Percentiles rank a stretch among this genome's conserved stretches.
These are phyloP conservation scores for Entomyzon cyanotis DNA, from an alignment of 2,113 vertebrate species.

Conservation along the genomic window DNA sequence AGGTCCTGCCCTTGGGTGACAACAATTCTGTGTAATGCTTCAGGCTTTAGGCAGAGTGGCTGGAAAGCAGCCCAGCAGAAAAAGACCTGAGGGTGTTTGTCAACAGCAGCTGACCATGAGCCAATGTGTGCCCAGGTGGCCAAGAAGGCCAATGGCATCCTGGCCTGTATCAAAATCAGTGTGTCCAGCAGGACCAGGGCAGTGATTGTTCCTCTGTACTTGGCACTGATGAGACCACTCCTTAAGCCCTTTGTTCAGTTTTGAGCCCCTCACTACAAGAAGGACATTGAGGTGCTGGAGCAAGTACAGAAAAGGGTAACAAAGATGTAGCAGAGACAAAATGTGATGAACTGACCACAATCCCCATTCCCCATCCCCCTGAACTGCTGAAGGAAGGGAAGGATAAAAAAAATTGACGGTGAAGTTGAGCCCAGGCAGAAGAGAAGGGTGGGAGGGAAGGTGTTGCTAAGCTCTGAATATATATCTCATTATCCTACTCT, in stretches of 20 bases:
- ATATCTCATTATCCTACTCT: background rate
- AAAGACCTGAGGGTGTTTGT: background rate
- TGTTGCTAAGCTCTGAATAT: background rate
- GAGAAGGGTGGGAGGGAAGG: background rate
- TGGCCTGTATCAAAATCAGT: no score
- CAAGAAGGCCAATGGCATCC: background rate
- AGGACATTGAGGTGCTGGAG: background rate
- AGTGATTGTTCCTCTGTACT: background rate
- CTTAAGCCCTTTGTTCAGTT: background rate
- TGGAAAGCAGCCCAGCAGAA: background rate
- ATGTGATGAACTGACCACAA: background rate
- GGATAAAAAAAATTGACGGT: background rate
- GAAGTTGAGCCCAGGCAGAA: background rate
- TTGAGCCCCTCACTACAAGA: background rate
- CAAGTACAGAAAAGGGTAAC: background rate
- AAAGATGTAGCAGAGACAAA: background rate
- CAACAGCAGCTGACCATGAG: background rate
- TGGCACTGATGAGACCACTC: background rate
- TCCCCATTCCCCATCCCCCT: background rate
- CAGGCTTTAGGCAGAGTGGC: background rate
- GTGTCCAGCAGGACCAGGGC: background rate
- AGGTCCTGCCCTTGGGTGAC: background rate
- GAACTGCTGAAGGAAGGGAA: background rate
- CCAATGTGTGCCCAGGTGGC: background rate
- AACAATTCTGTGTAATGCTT: background rate